A percentile compares a stretch with the other conserved stretches of the same genome.
phyloP scores from a whole-genome alignment of 2,113 vertebrate species.

The Dipodomys spectabilis region DNA sequence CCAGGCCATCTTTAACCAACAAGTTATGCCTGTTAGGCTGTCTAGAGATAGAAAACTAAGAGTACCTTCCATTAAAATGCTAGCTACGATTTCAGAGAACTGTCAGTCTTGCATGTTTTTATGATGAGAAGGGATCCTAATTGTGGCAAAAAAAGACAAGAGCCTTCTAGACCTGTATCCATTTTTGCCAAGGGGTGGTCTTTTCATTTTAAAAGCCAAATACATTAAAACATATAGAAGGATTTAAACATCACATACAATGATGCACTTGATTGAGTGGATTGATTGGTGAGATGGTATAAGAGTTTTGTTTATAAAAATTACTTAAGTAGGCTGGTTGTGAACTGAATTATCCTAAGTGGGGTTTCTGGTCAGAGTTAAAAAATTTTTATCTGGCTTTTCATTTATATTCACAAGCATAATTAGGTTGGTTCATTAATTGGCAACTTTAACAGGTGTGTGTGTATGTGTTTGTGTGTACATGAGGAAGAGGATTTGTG shows the following conservation, averaged over 20 bases:
- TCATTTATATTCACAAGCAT: conserved; percentile 36
- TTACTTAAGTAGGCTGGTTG: conserved; percentile 49
- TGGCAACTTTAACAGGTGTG: not conserved
- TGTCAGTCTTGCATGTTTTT: conserved; percentile 59
- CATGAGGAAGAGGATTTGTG: not conserved
- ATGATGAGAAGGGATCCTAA: conserved; percentile 56
- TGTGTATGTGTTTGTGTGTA: not conserved
- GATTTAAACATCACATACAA: conserved; percentile 42
- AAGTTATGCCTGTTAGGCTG: conserved; percentile 24
- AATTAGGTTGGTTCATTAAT: conserved; percentile 2
- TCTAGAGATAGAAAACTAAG: not conserved
- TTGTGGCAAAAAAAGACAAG: conserved; percentile 20
- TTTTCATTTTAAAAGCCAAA: conserved; percentile 62
- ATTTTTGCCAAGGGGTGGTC: conserved; percentile 64
- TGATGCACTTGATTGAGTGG: conserved; percentile 35
- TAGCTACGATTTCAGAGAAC: conserved; percentile 48
- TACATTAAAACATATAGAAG: conserved; percentile 24
- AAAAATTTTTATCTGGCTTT: conserved; percentile 33
- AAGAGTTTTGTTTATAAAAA: conserved; percentile 58
- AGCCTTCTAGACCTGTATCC: conserved; percentile 55
- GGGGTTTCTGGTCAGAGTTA: conserved; percentile 15
- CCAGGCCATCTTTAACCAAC: conserved; percentile 31
- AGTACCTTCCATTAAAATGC: conserved; percentile 54
- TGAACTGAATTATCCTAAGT: conserved; percentile 58
- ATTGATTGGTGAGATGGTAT: conserved; percentile 48